Conservation (phyloP, 2,797 vertebrate genomes). For the Sylvilagus floridanus region DNA sequence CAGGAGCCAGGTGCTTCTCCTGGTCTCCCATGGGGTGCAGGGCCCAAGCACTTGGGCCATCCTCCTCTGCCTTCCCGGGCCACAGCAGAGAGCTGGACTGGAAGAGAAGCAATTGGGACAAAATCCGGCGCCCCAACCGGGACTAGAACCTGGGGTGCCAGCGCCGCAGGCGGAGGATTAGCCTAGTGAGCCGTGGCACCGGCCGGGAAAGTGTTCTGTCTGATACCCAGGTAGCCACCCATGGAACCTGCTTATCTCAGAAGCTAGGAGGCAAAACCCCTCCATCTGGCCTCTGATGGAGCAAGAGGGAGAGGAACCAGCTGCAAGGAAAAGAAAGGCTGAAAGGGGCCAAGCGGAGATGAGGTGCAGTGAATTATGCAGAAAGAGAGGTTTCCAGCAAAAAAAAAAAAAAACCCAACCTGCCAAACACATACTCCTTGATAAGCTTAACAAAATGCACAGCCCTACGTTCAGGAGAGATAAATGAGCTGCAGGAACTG, state of each 20-base stretch:
- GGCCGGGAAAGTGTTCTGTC: neutral
- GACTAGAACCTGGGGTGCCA: too few relatives aligned
- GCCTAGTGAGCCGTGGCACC: too few relatives aligned
- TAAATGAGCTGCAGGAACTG: neutral
- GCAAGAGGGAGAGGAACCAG: neutral
- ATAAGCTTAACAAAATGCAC: constrained; percentile 29
- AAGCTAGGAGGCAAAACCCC: neutral
- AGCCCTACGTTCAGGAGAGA: constrained; percentile 15
- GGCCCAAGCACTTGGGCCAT: too few relatives aligned
- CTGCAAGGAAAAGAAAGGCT: neutral
- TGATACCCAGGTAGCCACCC: neutral
- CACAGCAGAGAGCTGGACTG: too few relatives aligned
- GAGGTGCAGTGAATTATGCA: neutral
- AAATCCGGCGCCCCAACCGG: too few relatives aligned
- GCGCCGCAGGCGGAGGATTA: too few relatives aligned
- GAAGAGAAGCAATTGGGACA: too few relatives aligned
- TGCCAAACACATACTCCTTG: neutral
- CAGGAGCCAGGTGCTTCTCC: too few relatives aligned
- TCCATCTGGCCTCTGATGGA: neutral
- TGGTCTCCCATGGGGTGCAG: too few relatives aligned
- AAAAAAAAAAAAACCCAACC: neutral
- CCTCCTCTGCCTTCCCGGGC: too few relatives aligned
- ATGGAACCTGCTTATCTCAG: neutral
- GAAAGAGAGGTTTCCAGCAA: neutral
- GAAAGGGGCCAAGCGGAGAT: neutral